These are phyloP conservation scores for Hemichromis elongatus DNA, from an alignment of 2,113 vertebrate species.

Conservation along the genomic window DNA sequence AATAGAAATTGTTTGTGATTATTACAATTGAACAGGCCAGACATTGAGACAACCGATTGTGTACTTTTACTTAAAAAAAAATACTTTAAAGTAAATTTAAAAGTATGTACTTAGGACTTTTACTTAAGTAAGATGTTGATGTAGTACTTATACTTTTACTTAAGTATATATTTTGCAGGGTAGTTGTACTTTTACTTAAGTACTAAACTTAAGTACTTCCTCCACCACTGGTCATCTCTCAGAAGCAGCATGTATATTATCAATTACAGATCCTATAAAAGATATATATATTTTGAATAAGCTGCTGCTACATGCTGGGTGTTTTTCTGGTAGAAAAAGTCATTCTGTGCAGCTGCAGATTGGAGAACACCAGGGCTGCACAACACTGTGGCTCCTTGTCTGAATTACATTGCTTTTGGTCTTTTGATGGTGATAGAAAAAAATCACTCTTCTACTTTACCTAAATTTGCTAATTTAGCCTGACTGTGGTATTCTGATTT, in stretches of 20 bases:
- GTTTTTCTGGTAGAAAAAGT: neutral
- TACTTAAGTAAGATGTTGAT: no score
- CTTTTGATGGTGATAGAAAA: neutral
- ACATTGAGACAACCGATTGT: no score
- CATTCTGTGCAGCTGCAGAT: neutral
- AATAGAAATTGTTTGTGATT: no score
- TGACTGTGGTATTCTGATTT: neutral
- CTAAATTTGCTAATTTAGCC: neutral
- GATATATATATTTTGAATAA: neutral
- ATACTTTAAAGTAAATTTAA: no score
- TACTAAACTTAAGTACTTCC: no score
- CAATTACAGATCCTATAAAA: neutral
- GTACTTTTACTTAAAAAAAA: no score
- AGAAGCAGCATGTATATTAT: neutral
- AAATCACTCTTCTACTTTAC: neutral
- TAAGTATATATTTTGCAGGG: no score
- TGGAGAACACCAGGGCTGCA: neutral
- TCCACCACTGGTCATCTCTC: neutral
- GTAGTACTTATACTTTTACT: no score
- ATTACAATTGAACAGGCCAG: no score
- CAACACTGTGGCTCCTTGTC: neutral
- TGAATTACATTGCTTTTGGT: neutral
- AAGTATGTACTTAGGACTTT: no score
- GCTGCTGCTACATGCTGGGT: neutral
- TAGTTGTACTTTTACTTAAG: no score